These are phyloP conservation scores for Steinernema carpocapsae DNA, from an alignment of 2,888 invertebrate genomes.

Conservation along the genomic window DNA sequence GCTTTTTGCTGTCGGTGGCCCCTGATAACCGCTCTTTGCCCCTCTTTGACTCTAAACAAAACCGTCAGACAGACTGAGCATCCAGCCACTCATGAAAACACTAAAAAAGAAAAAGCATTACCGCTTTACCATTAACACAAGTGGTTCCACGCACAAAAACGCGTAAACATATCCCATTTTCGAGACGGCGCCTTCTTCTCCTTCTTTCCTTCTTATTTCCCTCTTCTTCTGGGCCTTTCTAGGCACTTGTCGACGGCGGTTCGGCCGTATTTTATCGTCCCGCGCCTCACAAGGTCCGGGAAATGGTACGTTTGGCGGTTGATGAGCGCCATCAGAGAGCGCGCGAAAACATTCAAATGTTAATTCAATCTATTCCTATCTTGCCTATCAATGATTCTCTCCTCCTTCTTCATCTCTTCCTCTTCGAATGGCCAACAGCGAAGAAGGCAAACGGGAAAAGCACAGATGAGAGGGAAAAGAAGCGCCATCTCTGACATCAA, in stretches of 20 bases:
- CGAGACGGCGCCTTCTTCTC: not conserved
- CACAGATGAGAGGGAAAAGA: slow-evolving; percentile 29
- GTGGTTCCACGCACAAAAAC: not conserved
- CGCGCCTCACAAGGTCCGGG: not conserved
- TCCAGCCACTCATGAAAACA: slow-evolving; percentile 3
- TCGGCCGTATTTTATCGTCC: not conserved
- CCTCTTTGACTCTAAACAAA: not conserved
- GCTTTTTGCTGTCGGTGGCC: not conserved
- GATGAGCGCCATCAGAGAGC: slow-evolving; percentile 30
- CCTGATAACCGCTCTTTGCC: too few relatives aligned
- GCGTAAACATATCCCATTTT: slow-evolving; percentile 24
- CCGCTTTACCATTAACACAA: not conserved
- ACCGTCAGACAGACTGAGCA: too few relatives aligned
- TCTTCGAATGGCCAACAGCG: too few relatives aligned
- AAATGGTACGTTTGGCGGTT: slow-evolving; percentile 23
- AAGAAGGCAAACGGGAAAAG: slow-evolving; percentile 23
- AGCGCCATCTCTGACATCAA: slow-evolving; percentile 32
- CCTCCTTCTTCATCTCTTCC: not conserved
- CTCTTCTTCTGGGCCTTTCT: not conserved
- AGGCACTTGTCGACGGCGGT: not conserved
- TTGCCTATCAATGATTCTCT: slow-evolving; percentile 32
- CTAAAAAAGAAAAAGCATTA: not conserved
- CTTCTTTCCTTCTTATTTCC: not conserved
- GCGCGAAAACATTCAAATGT: slow-evolving; percentile 35
- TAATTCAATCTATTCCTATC: slow-evolving; percentile 35